Conservation (phyloP, 2,888 invertebrate genomes). For the Colostygia pectinataria region DNA sequence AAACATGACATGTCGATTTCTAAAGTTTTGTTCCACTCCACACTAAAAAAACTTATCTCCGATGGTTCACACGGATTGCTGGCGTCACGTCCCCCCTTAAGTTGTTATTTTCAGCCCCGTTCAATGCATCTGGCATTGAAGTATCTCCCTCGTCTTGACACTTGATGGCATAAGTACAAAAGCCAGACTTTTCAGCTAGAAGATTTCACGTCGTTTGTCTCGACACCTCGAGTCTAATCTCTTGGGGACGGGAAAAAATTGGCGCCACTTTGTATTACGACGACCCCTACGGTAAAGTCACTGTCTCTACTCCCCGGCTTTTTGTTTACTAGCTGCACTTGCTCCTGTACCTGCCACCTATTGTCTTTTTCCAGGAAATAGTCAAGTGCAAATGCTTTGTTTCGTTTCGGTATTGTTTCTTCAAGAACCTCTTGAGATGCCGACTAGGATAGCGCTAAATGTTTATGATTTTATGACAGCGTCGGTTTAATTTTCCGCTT, state of each 20-base stretch:
- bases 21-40: neutral
- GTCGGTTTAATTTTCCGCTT: neutral
- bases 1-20: neutral
- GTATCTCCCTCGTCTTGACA: constrained; percentile 43
- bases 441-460: constrained; percentile 33
- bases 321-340: constrained; percentile 65
- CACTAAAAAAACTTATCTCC: constrained; percentile 19
- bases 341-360: constrained; percentile 64
- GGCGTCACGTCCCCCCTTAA: constrained; percentile 28
- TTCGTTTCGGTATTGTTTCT: constrained; percentile 47
- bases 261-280: constrained; percentile 61
- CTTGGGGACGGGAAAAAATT: constrained; percentile 60
- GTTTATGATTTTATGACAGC: constrained; percentile 37
- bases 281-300: constrained; percentile 55
- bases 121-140: constrained; percentile 39
- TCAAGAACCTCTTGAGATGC: constrained; percentile 45
- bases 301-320: constrained; percentile 57
- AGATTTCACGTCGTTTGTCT: constrained; percentile 74
- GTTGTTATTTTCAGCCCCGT: constrained; percentile 30
- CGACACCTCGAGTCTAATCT: constrained; percentile 69
- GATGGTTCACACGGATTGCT: constrained; percentile 27
- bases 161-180: constrained; percentile 64
- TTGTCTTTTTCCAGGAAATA: constrained; percentile 61
- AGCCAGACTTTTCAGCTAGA: too few relatives aligned
- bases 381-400: constrained; percentile 46